Evolutionary conservation across 2,113 vertebrate genomes (phyloP), one percentile per base, ranked within the genome.

Genomic region (Solea senegalensis): DNA sequence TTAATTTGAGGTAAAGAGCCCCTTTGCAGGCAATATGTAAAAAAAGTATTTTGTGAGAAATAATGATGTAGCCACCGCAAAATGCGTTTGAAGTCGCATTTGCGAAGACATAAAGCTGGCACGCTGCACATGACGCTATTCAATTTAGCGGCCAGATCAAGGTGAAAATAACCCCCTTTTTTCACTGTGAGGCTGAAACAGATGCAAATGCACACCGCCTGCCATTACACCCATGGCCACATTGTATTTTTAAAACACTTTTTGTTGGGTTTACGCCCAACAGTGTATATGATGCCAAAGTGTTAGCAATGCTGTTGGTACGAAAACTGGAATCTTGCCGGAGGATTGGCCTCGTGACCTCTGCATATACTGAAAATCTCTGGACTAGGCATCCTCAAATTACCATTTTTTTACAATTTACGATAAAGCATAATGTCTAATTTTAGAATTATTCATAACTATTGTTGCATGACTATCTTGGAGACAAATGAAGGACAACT

Each of bases 271-370:
- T 11, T 48, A 48, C 45, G 14, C 45, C 45, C 14, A 13, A 14
- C 21, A 11, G 45, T 48, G 45, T 10, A 48, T 14, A 12, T 34
- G 45, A 48, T 10, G 11, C 45, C 45, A 3, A 11, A 2, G 45
- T 54, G 10, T 13, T 27, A 9, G 21, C 26, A 54, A 52, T 9
- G 21, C 11, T 27, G 16, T 13, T 55, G 53, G 9, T 55, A 51
- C 56, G 16, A 62, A 41, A 46, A 21, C 48, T 40, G 64, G 65
- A 85, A 82, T 77, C 80, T 46, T 52, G 1, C 83, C 71, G 84
- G 53, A 78, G 54, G 85, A 81, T 85, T 83, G 46, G 14, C 45
- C 54, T 56, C 55, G 77, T 78, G 54, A 53, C 15, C 27, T 78
- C 52, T 62, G 27, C 3, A 44, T 53, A 10, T 45, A 45, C 44